Evolutionary conservation across 1,140 invertebrate genomes (phyloP).

Genomic region (Lucilia sericata): DNA sequence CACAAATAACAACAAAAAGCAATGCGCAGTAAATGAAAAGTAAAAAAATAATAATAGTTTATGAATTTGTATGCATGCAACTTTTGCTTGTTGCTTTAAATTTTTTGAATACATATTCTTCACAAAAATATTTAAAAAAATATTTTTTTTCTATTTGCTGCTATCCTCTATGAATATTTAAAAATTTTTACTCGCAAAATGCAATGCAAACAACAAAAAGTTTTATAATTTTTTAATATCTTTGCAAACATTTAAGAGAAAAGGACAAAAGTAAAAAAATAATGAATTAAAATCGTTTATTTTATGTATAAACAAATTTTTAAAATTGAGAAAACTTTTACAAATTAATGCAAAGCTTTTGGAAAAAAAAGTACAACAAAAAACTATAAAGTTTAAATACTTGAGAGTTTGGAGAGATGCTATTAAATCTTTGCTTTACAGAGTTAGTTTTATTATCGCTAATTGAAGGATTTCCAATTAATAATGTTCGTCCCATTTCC

Average conservation of each 20-base stretch:
- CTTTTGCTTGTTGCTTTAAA: slow-evolving; percentile 1
- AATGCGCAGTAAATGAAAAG: not conserved
- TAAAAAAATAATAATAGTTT: not conserved
- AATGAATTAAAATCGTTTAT: too few relatives aligned
- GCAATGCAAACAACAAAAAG: not conserved
- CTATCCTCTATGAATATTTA: not conserved
- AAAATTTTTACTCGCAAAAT: not conserved
- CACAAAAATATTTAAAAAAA: not conserved
- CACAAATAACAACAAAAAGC: not conserved
- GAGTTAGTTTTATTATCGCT: too few relatives aligned
- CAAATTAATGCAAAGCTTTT: too few relatives aligned
- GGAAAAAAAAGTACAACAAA: too few relatives aligned
- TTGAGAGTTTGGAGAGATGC: too few relatives aligned
- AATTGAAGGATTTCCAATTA: too few relatives aligned
- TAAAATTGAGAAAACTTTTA: too few relatives aligned
- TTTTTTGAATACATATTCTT: not conserved
- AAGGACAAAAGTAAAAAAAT: too few relatives aligned
- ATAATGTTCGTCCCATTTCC: too few relatives aligned
- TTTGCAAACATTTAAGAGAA: not conserved
- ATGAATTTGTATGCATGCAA: not conserved
- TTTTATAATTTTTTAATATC: slow-evolving; percentile 13
- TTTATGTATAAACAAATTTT: too few relatives aligned
- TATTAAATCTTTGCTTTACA: too few relatives aligned
- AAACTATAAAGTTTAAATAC: too few relatives aligned
- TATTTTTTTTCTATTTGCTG: not conserved